Conservation (phyloP, 2,888 invertebrate species). For the Frankliniella fusca region DNA sequence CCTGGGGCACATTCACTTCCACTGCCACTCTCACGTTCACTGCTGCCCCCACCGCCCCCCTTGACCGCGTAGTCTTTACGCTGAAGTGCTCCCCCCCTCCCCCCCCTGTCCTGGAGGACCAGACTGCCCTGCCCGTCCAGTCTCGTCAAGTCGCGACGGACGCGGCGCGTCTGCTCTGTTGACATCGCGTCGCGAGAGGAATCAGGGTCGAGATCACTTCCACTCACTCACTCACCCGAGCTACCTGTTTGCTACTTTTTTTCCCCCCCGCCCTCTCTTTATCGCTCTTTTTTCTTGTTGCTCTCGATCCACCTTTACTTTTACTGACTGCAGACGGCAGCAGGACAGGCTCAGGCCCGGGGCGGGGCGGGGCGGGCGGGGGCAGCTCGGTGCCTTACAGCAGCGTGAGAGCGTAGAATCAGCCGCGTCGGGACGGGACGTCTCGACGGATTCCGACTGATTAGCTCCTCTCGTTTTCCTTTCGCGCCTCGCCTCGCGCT, state of each 20-base stretch:
- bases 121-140: no score
- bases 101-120: no score
- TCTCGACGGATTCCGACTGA: no score
- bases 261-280: not conserved
- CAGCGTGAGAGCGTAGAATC: not conserved
- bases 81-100: no score
- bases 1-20: no score
- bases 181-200: not conserved
- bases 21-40: constrained; percentile 5
- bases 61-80: no score
- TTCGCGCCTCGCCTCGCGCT: no score
- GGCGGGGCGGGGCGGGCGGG: not conserved
- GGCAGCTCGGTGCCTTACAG: not conserved
- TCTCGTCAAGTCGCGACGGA: no score
- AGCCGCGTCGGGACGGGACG: no score
- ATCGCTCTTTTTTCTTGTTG: no score
- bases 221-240: not conserved
- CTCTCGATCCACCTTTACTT: not conserved
- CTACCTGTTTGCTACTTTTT: not conserved
- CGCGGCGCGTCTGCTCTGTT: not conserved
- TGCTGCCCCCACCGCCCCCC: not conserved
- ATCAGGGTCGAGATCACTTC: constrained; percentile 8
- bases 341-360: not conserved
- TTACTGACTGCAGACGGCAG: not conserved
- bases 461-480: no score